Evolutionary conservation across 2,113 vertebrate genomes (phyloP).

Genomic region (Menidia beryllina): DNA sequence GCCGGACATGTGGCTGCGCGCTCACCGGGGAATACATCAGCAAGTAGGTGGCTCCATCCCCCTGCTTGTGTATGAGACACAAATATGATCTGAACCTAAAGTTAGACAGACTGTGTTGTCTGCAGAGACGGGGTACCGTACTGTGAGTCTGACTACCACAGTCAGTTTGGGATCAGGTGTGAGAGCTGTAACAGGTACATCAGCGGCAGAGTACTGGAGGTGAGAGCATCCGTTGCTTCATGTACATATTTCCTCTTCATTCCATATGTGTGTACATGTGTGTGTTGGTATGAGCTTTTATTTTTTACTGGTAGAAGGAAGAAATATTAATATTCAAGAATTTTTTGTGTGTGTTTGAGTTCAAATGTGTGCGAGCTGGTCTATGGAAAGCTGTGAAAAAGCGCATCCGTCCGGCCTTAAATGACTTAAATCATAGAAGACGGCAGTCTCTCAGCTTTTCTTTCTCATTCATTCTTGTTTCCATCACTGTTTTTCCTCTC

Average conservation of each 20-base stretch:
- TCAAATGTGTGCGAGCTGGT: conserved; percentile 3
- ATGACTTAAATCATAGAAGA: conserved; percentile 45
- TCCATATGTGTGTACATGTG: not conserved
- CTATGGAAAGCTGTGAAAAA: conserved; percentile 40
- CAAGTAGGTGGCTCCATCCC: conserved; percentile 86
- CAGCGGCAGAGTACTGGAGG: conserved; percentile 96
- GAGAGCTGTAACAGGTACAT: conserved; percentile 93
- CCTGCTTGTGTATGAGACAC: not conserved
- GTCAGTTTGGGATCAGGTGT: conserved; percentile 94
- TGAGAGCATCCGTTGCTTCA: conserved; percentile 72
- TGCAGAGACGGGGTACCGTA: conserved; percentile 92
- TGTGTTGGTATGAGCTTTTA: not conserved
- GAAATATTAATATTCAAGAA: not conserved
- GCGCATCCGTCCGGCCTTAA: conserved; percentile 50
- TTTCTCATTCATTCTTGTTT: conserved; percentile 8
- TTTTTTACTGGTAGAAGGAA: conserved; percentile 8
- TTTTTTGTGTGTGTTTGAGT: conserved; percentile 4
- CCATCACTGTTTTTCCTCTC: conserved; percentile 32
- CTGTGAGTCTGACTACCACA: conserved; percentile 94
- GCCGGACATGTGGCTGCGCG: conserved; percentile 89
- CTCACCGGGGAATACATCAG: conserved; percentile 98
- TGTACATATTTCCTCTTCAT: not conserved
- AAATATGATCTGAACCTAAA: not conserved
- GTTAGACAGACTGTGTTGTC: conserved; percentile 8
- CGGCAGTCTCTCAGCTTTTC: conserved; percentile 28